Evolutionary conservation across 2,797 vertebrate genomes (phyloP).

Genomic region (Pelobates cultripes): DNA sequence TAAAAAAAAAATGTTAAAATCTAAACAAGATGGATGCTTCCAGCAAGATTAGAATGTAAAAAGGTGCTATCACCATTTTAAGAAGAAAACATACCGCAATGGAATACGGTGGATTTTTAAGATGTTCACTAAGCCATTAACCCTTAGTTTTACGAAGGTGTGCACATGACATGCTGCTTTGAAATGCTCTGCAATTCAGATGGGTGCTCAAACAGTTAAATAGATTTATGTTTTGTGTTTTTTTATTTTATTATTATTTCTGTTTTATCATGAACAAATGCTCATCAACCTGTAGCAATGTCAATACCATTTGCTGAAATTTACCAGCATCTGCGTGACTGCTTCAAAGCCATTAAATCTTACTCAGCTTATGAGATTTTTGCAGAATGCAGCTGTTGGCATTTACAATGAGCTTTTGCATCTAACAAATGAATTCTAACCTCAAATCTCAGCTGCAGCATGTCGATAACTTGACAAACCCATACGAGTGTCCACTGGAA

Average conservation of each 20-base stretch:
- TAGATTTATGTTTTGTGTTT: no score
- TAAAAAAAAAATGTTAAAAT: no score
- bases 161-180: background rate
- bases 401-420: constrained; percentile 60
- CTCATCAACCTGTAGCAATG: constrained; percentile 57
- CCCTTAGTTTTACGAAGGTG: background rate
- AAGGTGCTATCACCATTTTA: no score
- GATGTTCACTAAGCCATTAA: background rate
- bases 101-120: no score
- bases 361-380: constrained; percentile 60
- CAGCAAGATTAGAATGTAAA: no score
- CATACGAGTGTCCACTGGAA: no score
- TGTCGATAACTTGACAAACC: constrained; percentile 9
- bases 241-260: no score
- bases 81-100: no score
- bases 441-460: constrained; percentile 8
- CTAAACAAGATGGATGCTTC: no score
- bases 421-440: constrained; percentile 41
- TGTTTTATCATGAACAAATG: constrained; percentile 52
- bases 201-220: no score
- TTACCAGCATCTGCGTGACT: constrained; percentile 58
- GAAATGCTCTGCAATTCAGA: no score
- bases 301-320: constrained; percentile 58
- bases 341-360: constrained; percentile 56
- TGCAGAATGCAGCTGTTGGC: constrained; percentile 63